These are phyloP conservation scores for Ginglymostoma cirratum DNA, from an alignment of 2,113 vertebrate genomes.

Conservation along the genomic window DNA sequence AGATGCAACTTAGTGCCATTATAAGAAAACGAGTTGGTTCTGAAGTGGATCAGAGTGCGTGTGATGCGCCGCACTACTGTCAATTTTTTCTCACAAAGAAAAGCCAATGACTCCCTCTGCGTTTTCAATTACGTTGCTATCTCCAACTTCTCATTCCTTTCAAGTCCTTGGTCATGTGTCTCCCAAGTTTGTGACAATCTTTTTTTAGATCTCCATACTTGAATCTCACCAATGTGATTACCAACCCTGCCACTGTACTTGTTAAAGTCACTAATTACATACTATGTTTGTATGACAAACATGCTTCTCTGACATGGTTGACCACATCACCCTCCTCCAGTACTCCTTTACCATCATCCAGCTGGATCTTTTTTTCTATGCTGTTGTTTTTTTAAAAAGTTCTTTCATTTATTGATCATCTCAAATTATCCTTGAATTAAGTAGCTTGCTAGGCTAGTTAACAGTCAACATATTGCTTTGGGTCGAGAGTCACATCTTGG, in stretches of 20 bases:
- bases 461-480: too few species aligned
- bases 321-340: not conserved
- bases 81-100: not conserved
- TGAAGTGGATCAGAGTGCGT: not conserved
- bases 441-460: too few species aligned
- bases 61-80: not conserved
- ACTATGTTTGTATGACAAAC: not conserved
- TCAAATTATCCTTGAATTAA: too few species aligned
- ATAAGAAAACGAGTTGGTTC: too few species aligned
- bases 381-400: too few species aligned
- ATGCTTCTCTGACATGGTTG: not conserved
- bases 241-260: not conserved
- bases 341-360: not conserved
- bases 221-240: not conserved
- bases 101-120: not conserved
- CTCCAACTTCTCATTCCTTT: not conserved
- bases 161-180: not conserved
- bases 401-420: too few species aligned
- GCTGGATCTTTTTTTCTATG: too few species aligned
- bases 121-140: not conserved
- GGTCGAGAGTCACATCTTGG: too few species aligned
- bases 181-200: not conserved
- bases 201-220: not conserved
- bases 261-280: not conserved
- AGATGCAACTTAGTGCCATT: not conserved